Evolutionary conservation across 1,140 invertebrate species (phyloP).

Genomic region (Bombus breviceps): DNA sequence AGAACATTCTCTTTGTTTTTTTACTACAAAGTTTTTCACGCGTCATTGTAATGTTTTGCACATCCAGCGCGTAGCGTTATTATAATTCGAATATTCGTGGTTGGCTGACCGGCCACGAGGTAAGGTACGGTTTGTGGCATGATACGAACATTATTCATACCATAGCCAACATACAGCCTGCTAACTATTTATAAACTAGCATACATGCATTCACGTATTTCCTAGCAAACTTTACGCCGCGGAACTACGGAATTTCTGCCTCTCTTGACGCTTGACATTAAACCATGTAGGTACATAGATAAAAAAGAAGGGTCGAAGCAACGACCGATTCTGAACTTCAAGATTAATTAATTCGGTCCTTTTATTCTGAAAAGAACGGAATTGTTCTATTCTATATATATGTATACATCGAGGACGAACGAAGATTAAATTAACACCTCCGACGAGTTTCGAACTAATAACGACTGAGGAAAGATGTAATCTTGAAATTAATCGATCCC

Average conservation of each 20-base stretch:
- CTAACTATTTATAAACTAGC: constrained; percentile 20
- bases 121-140: not conserved
- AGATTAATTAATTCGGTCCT: not conserved
- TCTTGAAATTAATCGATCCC: not conserved
- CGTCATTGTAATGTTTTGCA: not conserved
- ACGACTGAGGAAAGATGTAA: not conserved
- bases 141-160: constrained; percentile 34
- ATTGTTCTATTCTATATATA: not conserved
- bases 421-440: not conserved
- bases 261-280: constrained; percentile 9
- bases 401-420: not conserved
- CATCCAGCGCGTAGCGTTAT: not conserved
- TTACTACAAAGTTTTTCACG: not conserved
- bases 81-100: not conserved
- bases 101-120: not conserved
- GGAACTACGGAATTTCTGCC: not conserved
- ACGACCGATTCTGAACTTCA: not conserved
- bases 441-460: not conserved
- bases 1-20: not conserved
- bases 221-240: constrained; percentile 1
- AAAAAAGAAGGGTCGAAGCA: not conserved
- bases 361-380: not conserved
- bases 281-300: not conserved
- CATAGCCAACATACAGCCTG: not conserved
- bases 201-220: constrained; percentile 28